phyloP scores from a whole-genome alignment of 1,140 invertebrate species.

The Drosophila jambulina region DNA sequence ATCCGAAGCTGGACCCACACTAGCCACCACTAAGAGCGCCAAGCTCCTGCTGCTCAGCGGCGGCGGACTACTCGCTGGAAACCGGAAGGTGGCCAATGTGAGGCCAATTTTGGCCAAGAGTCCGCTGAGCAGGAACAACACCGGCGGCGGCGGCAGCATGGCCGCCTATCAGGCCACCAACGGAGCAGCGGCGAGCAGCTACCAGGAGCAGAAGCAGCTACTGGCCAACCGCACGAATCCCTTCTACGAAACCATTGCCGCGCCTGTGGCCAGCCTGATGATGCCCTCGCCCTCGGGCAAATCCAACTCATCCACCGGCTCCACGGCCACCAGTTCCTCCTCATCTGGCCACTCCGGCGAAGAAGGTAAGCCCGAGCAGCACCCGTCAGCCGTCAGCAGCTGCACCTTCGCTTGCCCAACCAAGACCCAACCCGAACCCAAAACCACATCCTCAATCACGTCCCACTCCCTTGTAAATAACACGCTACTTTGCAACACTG shows the following conservation, averaged over 20 bases:
- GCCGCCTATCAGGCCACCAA: slow-evolving; percentile 48
- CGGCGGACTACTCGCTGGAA: slow-evolving; percentile 54
- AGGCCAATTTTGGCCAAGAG: slow-evolving; percentile 75
- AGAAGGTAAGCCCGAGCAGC: slow-evolving; percentile 77
- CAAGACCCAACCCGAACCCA: slow-evolving; percentile 5
- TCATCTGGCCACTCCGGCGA: slow-evolving; percentile 71
- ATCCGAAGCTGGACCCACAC: slow-evolving; percentile 6
- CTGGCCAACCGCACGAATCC: slow-evolving; percentile 81
- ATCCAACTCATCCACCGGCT: slow-evolving; percentile 80
- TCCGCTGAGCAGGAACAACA: slow-evolving; percentile 54
- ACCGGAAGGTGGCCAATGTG: slow-evolving; percentile 82
- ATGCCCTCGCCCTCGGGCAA: slow-evolving; percentile 82
- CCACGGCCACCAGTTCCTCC: slow-evolving; percentile 78
- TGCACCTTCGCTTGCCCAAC: slow-evolving; percentile 31
- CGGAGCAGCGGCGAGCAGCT: slow-evolving; percentile 21
- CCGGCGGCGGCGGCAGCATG: slow-evolving; percentile 27
- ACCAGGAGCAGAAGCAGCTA: slow-evolving; percentile 76
- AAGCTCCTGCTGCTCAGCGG: slow-evolving; percentile 72
- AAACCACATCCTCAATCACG: slow-evolving; percentile 13
- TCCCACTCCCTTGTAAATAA: slow-evolving; percentile 71
- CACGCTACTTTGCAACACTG: slow-evolving; percentile 56
- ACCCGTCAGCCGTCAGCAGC: slow-evolving; percentile 20
- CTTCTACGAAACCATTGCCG: slow-evolving; percentile 70
- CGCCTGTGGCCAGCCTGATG: slow-evolving; percentile 46
- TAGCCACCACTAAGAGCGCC: slow-evolving; percentile 52